phyloP scores from a whole-genome alignment of 2,113 vertebrate species.

The Sylvilagus bachmani region DNA sequence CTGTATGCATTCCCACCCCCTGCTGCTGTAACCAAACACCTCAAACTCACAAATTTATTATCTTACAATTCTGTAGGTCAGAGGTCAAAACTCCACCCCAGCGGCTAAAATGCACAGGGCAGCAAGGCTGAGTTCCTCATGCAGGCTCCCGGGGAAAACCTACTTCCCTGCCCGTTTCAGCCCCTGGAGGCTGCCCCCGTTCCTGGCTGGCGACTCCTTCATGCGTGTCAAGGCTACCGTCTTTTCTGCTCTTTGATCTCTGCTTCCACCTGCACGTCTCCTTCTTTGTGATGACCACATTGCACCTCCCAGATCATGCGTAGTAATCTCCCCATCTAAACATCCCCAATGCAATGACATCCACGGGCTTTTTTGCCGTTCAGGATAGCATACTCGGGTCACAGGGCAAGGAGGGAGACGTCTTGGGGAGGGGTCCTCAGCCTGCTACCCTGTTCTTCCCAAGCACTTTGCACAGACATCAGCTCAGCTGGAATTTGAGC shows the following conservation, averaged over 20 bases:
- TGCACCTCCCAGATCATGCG: neutral
- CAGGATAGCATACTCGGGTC: neutral
- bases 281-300: neutral
- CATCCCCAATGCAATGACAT: neutral
- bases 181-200: neutral
- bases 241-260: slow-evolving; percentile 17
- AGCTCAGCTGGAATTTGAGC: neutral
- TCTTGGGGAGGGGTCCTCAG: neutral
- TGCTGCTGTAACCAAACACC: neutral
- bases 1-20: neutral
- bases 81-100: slow-evolving; percentile 36
- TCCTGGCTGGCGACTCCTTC: neutral
- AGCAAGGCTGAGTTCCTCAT: neutral
- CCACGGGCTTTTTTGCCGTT: slow-evolving; percentile 14
- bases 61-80: neutral
- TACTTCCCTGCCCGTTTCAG: neutral
- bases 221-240: neutral
- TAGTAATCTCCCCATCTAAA: neutral
- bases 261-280: neutral
- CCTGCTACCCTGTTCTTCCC: neutral
- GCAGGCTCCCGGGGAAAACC: neutral
- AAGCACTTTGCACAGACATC: neutral
- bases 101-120: neutral
- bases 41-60: slow-evolving; percentile 1
- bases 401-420: neutral